Base-by-base conservation (phyloP, 2,888 invertebrate species). In the Nomada goodeniana region DNA sequence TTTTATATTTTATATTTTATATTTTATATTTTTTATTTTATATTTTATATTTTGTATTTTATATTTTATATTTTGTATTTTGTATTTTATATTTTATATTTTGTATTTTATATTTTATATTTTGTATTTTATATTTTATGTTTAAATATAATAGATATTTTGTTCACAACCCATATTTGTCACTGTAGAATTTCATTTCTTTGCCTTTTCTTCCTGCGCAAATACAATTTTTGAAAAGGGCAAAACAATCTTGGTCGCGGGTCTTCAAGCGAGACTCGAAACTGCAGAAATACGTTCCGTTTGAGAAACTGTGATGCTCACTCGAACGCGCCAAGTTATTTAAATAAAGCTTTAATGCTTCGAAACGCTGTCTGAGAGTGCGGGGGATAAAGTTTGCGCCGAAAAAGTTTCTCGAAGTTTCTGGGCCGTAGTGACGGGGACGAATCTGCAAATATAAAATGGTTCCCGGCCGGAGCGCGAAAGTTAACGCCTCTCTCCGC, bases 371-470 rank as follows among this genome's bases (percentile, higher is more conserved):
- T 10, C 23, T 23, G 52, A 15, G 20, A 57, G 55, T 55, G 65
- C 61, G 72, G 76, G 70, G 61, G 44, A 75, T 64, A 83, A 78
- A 83, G 83, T 83, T 83, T 69, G 50, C 52, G 15, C 20, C 50
- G 73, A 77, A 71, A 83, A 83, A 82, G 70, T 74, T 75, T 26
- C 1, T 36, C 15, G n/a, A 82, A 77, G 74, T 83, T 82, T 44
- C 47, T 61, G 23, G 47, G 29, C 3, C 23, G 11, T 26, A 44
- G 47, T 47, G 23, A 11, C 44, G 53, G 52, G 29, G 50, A 68
- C 20, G 68, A 74, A 83, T 84, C 84, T 76, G 67, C 73, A 71
- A 83, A 84, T 74, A 79, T 70, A 84, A 79, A 80, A 83, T 73
- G 64, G 84, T 76, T 74, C 71, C 61, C 73, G 42, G 47, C 13